Evolutionary conservation across 2,888 invertebrate genomes (phyloP), one percentile per base, ranked within the genome.

Genomic region (Caenorhabditis sp.): DNA sequence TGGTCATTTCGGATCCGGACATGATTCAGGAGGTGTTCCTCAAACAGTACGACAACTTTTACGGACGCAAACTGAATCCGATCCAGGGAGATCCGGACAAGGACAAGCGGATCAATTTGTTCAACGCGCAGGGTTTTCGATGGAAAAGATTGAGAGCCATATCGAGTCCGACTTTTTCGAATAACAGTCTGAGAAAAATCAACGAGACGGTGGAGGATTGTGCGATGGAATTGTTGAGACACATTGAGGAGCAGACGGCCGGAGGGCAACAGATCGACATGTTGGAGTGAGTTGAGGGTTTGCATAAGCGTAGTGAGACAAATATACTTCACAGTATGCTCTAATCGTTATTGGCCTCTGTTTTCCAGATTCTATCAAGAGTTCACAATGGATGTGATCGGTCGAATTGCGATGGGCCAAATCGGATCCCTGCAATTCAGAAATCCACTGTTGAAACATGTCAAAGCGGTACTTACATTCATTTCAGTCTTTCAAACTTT

Each of bases 91-190:
- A 86, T 61, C 78, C 76, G 3, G 83, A 87, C 39, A 79, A 39
- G 17, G 61, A 61, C 22, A 27, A 55, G 26, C 17, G 48, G 1
- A 43, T 27, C 4, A 27, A 72, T 45, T 11, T 90, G 85, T 89
- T 90, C 71, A 85, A 86, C 85, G 89, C 52, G 1, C 84, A 89
- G 1, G 90, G 90, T 11, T 87, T 89, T 32, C 83, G 90, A 24
- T 92, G 91, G 91, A 90, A 91, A 81, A 86, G 91, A n/a, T 89
- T 91, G 13, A 83, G 91, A n/a, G 85, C 89, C 11, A 87, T 90
- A 11, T 87, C 90, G 8, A 90, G 90, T 35, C 91, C 91, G 0
- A 90, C 90, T 2, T 91, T 92, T 81, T 90, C 90, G 15, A 86
- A 89, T 17, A 78, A 89, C 26, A 91, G 90, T 84, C 89, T 92